phyloP scores from a whole-genome alignment of 1,140 invertebrate species.

The Rhyzopertha dominica region DNA sequence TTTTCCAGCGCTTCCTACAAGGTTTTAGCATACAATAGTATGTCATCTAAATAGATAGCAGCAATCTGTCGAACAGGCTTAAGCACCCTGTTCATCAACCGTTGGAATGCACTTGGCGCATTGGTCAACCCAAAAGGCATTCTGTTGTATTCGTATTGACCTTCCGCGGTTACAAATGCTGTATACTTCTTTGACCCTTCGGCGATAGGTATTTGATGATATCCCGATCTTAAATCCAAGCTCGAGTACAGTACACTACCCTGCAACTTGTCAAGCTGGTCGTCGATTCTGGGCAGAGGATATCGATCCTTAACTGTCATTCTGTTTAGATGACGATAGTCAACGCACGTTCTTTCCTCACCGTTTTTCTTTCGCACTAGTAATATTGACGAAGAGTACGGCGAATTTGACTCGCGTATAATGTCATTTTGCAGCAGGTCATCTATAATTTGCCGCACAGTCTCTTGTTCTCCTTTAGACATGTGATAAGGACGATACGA shows the following conservation, averaged over 20 bases:
- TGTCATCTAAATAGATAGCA: conserved; percentile 38
- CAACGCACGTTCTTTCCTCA: no score
- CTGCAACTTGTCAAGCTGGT: no score
- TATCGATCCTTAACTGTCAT: no score
- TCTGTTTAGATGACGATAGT: no score
- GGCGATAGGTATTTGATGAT: no score
- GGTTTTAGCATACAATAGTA: conserved; percentile 21
- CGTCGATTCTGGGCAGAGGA: conserved; percentile 23
- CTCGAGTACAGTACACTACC: no score
- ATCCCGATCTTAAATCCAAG: no score
- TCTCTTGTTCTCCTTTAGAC: conserved; percentile 20
- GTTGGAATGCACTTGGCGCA: conserved; percentile 23
- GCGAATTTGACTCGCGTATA: conserved; percentile 27
- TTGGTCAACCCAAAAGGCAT: conserved; percentile 39
- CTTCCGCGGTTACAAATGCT: no score
- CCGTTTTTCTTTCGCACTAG: conserved; percentile 28
- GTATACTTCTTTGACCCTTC: no score
- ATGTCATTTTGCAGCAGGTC: conserved; percentile 27
- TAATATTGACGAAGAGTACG: conserved; percentile 32
- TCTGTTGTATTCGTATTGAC: no score
- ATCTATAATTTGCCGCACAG: conserved; percentile 26
- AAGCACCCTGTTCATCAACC: conserved; percentile 34
- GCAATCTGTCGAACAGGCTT: conserved; percentile 12
- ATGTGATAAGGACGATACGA: conserved; percentile 29
- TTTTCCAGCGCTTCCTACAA: conserved; percentile 21